Percentiles rank a stretch among this genome's conserved stretches.
Evolutionary conservation across 2,113 vertebrate genomes (phyloP).

Genomic region (Sphyrna mokarran): DNA sequence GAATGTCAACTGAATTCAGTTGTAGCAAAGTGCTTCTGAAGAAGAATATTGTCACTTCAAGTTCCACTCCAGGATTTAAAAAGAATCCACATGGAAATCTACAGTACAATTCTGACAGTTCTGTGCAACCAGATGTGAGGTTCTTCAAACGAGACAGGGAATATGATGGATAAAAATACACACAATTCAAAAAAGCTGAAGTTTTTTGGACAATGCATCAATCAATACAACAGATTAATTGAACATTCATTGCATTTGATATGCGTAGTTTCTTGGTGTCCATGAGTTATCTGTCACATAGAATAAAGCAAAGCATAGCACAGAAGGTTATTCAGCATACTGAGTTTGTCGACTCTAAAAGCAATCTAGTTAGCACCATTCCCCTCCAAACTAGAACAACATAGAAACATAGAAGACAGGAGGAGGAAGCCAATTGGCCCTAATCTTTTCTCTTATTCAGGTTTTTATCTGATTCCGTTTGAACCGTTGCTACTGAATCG

Average conservation of each 20-base stretch:
- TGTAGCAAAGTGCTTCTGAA: not conserved
- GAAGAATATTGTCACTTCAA: not conserved
- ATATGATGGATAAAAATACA: not conserved
- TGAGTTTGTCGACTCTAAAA: too few relatives aligned
- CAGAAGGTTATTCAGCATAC: not conserved
- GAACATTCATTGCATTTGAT: not conserved
- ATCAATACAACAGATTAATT: too few relatives aligned
- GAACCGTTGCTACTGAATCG: too few relatives aligned
- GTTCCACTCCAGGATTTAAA: not conserved
- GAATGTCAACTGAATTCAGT: not conserved
- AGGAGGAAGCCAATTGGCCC: too few relatives aligned
- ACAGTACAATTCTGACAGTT: not conserved
- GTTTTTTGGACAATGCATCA: not conserved
- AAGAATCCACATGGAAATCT: not conserved
- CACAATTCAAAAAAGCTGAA: not conserved
- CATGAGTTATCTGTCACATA: not conserved
- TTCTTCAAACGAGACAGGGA: not conserved
- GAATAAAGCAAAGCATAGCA: not conserved
- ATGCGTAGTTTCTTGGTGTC: not conserved
- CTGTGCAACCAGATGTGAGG: not conserved
- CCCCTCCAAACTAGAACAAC: too few relatives aligned
- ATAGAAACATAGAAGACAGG: too few relatives aligned
- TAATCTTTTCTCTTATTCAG: too few relatives aligned
- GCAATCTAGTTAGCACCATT: too few relatives aligned
- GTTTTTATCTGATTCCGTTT: too few relatives aligned